Base-by-base conservation (phyloP, 2,888 invertebrate genomes). In the Eurois occulta region DNA sequence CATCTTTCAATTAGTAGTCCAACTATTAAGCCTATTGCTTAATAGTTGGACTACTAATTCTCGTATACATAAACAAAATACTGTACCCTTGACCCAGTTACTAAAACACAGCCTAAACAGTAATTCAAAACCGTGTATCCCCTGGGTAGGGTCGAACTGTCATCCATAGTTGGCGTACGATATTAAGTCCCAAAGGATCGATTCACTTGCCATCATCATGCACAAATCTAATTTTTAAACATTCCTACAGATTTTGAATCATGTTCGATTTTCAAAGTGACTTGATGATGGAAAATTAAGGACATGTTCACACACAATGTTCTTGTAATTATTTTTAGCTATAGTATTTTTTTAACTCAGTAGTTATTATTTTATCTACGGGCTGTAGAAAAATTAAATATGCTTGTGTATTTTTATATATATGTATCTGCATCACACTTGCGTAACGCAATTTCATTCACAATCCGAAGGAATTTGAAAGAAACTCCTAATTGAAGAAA, bases 191-290 rank as follows among this genome's bases (percentile, higher is more conserved):
- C 81, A 11, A 41, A 16, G 35, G 68, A 48, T 41, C 68, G 32
- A 65, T 75, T 75, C 28, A 38, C 75, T 75, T 21, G 41, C n/a
- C 24, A 80, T 65, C 41, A 65, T 65, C 35, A 48, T 75, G 0
- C 28, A 64, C 11, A 10, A 55, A 43, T 62, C 38, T 28, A 46
- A 55, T 68, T 80, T 48, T 52, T 10, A 46, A 43, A 58, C 24
- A 28, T 55, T 60, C 0, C 7, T 28, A 46, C 75, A 66, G 41
- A 69, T 65, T 81, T 69, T 16, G 64, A 48, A 58, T n/a, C 18
- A 28, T 11, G 4, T 24, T 48, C 6, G 18, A 48, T 60, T 60
- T 28, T 1, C 32, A 16, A 43, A 58, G 11, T 77, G 24, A 8
- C 24, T 71, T 28, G 16, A 41, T 41, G 13, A 13, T 41, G 11